A percentile compares a stretch with the other conserved stretches of the same genome.
These are phyloP conservation scores for Serilophus lunatus DNA, from an alignment of 2,113 vertebrate species.

Conservation along the genomic window DNA sequence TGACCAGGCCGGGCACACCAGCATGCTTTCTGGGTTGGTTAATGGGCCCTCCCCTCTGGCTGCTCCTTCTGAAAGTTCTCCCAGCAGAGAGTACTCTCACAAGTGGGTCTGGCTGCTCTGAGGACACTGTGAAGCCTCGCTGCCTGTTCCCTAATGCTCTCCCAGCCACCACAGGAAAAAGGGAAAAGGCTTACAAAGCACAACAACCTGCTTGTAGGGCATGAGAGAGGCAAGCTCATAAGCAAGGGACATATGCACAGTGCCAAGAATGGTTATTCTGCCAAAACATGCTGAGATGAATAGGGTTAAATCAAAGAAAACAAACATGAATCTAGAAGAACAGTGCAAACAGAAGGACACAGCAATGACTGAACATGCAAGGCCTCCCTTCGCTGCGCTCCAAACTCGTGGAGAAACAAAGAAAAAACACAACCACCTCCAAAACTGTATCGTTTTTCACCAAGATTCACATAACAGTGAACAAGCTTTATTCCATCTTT, in stretches of 20 bases:
- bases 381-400: rapidly evolving
- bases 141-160: neutral
- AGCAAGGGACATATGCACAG: neutral
- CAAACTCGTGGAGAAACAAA: neutral
- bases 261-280: neutral
- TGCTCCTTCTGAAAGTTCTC: neutral
- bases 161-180: neutral
- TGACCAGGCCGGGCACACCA: neutral
- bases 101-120: neutral
- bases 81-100: neutral
- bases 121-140: neutral
- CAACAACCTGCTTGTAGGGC: neutral
- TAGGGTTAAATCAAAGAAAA: neutral
- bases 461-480: neutral
- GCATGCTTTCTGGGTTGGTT: neutral
- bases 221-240: neutral
- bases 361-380: neutral
- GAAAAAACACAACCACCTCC: too few relatives aligned
- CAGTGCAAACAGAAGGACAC: neutral
- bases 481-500: neutral
- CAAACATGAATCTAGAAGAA: neutral
- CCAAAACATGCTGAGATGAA: neutral
- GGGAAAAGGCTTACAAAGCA: neutral
- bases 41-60: neutral
- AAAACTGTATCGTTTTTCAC: neutral